Conservation (phyloP, 2,888 invertebrate species). For the Apamea sordens region DNA sequence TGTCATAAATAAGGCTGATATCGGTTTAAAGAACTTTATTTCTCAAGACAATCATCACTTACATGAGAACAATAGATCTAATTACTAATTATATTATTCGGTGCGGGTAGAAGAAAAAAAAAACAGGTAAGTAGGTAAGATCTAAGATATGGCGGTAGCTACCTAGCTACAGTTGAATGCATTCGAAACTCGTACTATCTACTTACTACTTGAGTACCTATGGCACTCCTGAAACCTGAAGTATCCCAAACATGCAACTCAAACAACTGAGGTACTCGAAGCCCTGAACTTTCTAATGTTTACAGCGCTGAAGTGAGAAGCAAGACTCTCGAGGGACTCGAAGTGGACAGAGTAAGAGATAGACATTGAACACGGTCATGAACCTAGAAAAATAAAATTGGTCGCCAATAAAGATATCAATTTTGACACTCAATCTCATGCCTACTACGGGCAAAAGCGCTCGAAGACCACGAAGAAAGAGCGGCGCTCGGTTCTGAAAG, state of each 20-base stretch:
- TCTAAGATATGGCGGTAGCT: not conserved
- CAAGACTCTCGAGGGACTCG: not conserved
- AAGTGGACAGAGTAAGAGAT: not conserved
- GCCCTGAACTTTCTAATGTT: not conserved
- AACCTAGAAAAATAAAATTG: not conserved
- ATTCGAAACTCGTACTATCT: not conserved
- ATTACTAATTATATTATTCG: no score
- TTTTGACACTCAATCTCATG: no score
- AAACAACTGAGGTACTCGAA: not conserved
- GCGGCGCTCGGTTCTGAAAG: not conserved
- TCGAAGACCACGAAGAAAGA: not conserved
- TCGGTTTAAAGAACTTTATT: no score
- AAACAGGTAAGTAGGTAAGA: no score
- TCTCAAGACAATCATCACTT: no score
- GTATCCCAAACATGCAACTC: not conserved
- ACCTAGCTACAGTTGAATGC: not conserved
- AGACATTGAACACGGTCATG: not conserved
- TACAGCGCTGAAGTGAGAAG: not conserved
- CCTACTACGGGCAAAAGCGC: no score
- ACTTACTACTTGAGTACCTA: not conserved
- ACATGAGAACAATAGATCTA: no score
- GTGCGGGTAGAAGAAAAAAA: no score
- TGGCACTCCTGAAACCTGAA: not conserved
- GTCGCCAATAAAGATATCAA: not conserved
- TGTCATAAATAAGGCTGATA: not conserved